These are phyloP conservation scores for Corythoichthys intestinalis DNA, from an alignment of 2,113 vertebrate genomes.

Conservation along the genomic window DNA sequence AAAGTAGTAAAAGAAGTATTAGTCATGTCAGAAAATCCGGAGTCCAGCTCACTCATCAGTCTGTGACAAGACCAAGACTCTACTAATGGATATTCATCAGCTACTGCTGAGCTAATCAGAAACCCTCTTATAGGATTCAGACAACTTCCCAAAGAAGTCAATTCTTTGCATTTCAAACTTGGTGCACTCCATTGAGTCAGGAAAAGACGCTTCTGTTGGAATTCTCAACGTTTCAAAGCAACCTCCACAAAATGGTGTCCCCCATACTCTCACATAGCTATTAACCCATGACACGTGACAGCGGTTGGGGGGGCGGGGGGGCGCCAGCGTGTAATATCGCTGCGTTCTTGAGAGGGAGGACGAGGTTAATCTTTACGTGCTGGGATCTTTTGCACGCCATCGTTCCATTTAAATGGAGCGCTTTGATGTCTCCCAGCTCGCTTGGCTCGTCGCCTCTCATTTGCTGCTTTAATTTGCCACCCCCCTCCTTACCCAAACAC, in stretches of 20 bases:
- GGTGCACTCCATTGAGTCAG: too few relatives aligned
- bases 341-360: slow-evolving; percentile 30
- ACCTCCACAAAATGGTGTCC: not conserved
- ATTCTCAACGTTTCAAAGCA: not conserved
- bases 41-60: too few relatives aligned
- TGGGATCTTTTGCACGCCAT: slow-evolving; percentile 64
- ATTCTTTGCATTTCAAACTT: too few relatives aligned
- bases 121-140: too few relatives aligned
- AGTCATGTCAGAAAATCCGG: too few relatives aligned
- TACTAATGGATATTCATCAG: too few relatives aligned
- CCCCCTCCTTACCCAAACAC: slow-evolving; percentile 20
- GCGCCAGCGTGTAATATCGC: slow-evolving; percentile 56
- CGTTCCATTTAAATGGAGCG: slow-evolving; percentile 63
- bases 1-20: too few relatives aligned
- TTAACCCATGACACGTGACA: slow-evolving; percentile 64
- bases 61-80: too few relatives aligned
- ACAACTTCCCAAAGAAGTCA: too few relatives aligned
- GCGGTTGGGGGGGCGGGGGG: slow-evolving; percentile 56
- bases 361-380: slow-evolving; percentile 65
- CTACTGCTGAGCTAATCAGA: too few relatives aligned
- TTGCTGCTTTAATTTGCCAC: slow-evolving; percentile 53
- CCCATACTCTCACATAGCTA: slow-evolving; percentile 31
- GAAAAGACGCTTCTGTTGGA: too few relatives aligned
- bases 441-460: slow-evolving; percentile 36
- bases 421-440: slow-evolving; percentile 62